These are phyloP conservation scores for Girardinichthys multiradiatus DNA, from an alignment of 2,113 vertebrate genomes.

Conservation along the genomic window DNA sequence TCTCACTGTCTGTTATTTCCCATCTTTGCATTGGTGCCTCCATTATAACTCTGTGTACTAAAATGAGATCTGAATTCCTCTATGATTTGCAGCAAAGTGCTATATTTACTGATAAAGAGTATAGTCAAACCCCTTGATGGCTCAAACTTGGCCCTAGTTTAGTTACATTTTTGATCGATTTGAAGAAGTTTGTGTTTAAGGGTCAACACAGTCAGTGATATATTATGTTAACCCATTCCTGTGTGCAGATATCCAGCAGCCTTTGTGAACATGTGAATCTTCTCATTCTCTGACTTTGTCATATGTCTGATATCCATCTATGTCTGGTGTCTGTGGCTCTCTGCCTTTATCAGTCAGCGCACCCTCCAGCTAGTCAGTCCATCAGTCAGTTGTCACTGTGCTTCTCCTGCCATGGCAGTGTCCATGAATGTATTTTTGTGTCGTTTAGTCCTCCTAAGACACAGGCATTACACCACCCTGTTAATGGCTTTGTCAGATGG, in stretches of 20 bases:
- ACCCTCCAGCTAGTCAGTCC: constrained; percentile 39
- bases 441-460: constrained; percentile 65
- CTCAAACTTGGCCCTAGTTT: constrained; percentile 30
- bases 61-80: constrained; percentile 55
- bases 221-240: constrained; percentile 15
- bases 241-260: constrained; percentile 13
- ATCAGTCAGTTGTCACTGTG: constrained; percentile 57
- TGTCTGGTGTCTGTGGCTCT: constrained; percentile 46
- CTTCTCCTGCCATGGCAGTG: constrained; percentile 67
- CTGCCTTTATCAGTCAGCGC: constrained; percentile 51
- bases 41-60: constrained; percentile 40
- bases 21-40: constrained; percentile 6
- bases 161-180: constrained; percentile 43
- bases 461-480: constrained; percentile 73
- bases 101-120: constrained; percentile 52
- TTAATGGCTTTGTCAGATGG: constrained; percentile 82
- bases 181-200: constrained; percentile 25
- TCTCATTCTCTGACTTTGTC: constrained; percentile 24
- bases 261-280: constrained; percentile 17
- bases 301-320: constrained; percentile 43
- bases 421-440: constrained; percentile 72
- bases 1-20: constrained; percentile 35
- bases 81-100: constrained; percentile 52
- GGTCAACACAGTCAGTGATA: constrained; percentile 38
- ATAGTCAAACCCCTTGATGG: constrained; percentile 18